A percentile compares a stretch with the other conserved stretches of the same genome.
phyloP scores from a whole-genome alignment of 2,113 vertebrate genomes.

The Percopsis transmontana region DNA sequence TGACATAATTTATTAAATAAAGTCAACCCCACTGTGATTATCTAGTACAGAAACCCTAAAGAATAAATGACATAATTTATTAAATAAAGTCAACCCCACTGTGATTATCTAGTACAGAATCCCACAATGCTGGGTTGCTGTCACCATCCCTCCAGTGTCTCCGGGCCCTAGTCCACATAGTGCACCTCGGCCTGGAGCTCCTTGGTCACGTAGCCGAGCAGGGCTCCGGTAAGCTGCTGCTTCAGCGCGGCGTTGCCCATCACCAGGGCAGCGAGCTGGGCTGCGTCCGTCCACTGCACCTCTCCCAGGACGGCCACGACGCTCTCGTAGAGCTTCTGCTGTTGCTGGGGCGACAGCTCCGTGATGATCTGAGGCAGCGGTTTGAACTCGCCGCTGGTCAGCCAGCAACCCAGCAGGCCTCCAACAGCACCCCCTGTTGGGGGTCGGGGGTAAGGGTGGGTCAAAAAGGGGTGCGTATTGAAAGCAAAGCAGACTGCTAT shows the following conservation, averaged over 20 bases:
- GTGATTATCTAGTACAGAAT: neutral
- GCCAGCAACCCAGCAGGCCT: slow-evolving; percentile 87
- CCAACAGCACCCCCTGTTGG: slow-evolving; percentile 87
- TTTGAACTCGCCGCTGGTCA: slow-evolving; percentile 84
- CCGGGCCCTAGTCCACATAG: slow-evolving; percentile 76
- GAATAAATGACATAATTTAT: no score
- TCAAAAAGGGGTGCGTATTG: neutral
- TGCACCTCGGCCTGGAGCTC: slow-evolving; percentile 83
- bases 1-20: no score
- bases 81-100: no score
- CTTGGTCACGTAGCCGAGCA: slow-evolving; percentile 79
- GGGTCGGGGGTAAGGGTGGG: neutral
- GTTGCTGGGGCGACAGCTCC: slow-evolving; percentile 83
- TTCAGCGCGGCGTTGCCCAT: slow-evolving; percentile 80
- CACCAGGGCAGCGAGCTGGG: slow-evolving; percentile 82
- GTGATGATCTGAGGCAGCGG: slow-evolving; percentile 88
- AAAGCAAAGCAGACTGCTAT: no score
- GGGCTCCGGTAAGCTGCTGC: slow-evolving; percentile 76
- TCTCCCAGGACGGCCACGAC: slow-evolving; percentile 68
- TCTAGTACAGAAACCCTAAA: neutral
- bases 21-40: no score
- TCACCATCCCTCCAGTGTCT: neutral
- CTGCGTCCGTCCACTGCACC: slow-evolving; percentile 84
- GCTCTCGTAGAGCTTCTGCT: slow-evolving; percentile 79
- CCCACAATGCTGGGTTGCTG: neutral